A percentile compares a stretch with the other conserved stretches of the same genome.
Conservation (phyloP, 35 echinoderm and acorn worm genomes). For the Hemicentrotus pulcherrimus region DNA sequence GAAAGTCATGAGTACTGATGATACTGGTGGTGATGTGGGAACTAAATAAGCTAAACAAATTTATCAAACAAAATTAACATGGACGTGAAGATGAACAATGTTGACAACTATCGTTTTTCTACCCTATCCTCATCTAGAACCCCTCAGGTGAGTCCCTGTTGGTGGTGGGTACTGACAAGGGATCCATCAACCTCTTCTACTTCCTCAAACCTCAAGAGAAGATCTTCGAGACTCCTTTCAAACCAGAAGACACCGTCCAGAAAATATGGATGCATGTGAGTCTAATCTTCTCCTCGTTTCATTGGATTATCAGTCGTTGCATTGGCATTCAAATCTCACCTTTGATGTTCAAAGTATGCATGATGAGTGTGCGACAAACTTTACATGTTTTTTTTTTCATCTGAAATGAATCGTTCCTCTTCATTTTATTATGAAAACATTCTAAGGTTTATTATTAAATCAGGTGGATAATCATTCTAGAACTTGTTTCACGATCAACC, state of each 20-base stretch:
- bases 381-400: no score
- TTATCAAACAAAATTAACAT: no score
- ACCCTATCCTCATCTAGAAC: slow-evolving; percentile 50
- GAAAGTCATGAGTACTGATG: no score
- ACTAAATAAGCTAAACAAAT: no score
- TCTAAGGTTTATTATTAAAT: not conserved
- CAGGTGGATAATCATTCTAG: no score
- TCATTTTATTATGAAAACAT: not conserved
- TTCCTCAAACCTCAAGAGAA: slow-evolving; percentile 85
- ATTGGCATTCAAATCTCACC: no score
- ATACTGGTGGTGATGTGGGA: no score
- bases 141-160: slow-evolving; percentile 81
- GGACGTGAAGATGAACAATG: not conserved
- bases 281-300: no score
- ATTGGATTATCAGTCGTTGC: no score
- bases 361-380: not conserved
- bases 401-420: not conserved
- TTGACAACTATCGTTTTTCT: not conserved
- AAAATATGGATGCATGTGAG: slow-evolving; percentile 95
- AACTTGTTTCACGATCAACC: no score
- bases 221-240: slow-evolving; percentile 87
- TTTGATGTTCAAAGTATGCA: no score
- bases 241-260: slow-evolving; percentile 66
- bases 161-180: slow-evolving; percentile 84
- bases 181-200: slow-evolving; percentile 86